Conservation (phyloP, 2,113 vertebrate genomes). For the Xiphophorus hellerii region DNA sequence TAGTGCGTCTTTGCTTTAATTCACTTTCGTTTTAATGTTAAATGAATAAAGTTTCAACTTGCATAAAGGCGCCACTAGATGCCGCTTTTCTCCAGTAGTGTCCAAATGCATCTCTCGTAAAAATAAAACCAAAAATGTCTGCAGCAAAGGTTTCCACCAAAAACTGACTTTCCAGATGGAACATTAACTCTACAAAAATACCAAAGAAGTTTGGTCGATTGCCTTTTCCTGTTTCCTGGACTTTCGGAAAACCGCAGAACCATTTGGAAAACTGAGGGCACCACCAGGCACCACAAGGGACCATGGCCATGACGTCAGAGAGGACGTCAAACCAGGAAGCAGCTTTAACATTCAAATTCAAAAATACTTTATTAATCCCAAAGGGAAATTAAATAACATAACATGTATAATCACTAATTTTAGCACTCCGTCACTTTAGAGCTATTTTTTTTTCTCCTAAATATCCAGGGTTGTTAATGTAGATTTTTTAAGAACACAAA, state of each 20-base stretch:
- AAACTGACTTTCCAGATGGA: background rate
- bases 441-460: background rate
- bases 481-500: no score
- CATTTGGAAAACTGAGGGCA: background rate
- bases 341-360: no score
- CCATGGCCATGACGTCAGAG: background rate
- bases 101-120: background rate
- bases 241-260: background rate
- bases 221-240: background rate
- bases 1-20: background rate
- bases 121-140: background rate
- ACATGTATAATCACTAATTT: background rate
- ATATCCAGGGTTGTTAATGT: no score
- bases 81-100: slow-evolving; percentile 9
- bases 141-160: background rate
- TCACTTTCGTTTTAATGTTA: no score
- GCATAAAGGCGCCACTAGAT: slow-evolving; percentile 23
- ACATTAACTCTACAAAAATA: background rate
- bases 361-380: no score
- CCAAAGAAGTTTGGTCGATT: background rate
- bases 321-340: background rate
- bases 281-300: background rate
- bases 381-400: no score
- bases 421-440: no score
- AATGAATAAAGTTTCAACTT: background rate